These are phyloP conservation scores for Idris sp. DNA, from an alignment of 1,140 invertebrate species.

Conservation along the genomic window DNA sequence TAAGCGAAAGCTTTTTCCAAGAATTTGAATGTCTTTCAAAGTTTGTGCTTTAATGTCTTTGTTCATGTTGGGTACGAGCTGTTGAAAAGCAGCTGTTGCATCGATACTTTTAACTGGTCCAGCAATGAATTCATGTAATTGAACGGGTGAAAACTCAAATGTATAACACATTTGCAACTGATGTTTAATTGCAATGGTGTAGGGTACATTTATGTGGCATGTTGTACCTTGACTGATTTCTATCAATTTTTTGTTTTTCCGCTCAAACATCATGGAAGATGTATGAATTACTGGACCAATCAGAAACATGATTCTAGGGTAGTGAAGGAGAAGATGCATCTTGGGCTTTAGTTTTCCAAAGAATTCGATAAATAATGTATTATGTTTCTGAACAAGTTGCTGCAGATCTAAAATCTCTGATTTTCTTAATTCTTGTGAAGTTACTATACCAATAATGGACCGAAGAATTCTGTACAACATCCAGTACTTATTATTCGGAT, in stretches of 20 bases:
- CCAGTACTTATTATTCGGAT: too few species aligned
- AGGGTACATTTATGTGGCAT: conserved; percentile 10
- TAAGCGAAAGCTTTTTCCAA: neutral
- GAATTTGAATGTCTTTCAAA: conserved; percentile 6
- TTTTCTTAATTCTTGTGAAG: too few species aligned
- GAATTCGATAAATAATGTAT: conserved; percentile 12
- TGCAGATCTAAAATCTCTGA: too few species aligned
- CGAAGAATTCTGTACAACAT: too few species aligned
- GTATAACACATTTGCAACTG: conserved; percentile 30
- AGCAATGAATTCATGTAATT: neutral
- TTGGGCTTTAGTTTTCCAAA: conserved; percentile 29
- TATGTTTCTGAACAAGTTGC: conserved; percentile 1
- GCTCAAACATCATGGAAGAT: conserved; percentile 13
- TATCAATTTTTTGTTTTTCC: conserved; percentile 26
- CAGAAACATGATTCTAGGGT: conserved; percentile 1
- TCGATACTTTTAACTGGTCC: conserved; percentile 9
- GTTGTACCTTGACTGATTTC: conserved; percentile 7
- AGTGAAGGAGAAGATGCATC: conserved; percentile 24
- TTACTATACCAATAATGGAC: too few species aligned
- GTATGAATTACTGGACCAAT: conserved; percentile 36
- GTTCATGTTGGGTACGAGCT: conserved; percentile 6
- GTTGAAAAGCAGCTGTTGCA: neutral
- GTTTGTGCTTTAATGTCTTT: neutral
- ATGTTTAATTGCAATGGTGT: conserved; percentile 35
- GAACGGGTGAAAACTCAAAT: neutral